phyloP scores from a whole-genome alignment of 2,888 invertebrate species.

The Liopterus haemorrhoidalis region DNA sequence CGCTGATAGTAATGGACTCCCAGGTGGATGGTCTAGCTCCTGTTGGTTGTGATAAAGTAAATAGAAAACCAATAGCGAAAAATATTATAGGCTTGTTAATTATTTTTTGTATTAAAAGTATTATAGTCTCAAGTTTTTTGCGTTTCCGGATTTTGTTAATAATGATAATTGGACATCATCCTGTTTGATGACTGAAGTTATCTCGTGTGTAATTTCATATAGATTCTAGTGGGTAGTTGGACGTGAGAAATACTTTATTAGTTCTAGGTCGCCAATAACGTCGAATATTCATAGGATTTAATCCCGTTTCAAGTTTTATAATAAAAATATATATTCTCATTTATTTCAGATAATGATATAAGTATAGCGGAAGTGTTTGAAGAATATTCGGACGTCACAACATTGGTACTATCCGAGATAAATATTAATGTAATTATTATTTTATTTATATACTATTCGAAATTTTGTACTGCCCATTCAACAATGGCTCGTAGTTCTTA shows the following conservation, averaged over 20 bases:
- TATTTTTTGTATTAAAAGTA: not conserved
- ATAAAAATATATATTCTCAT: not conserved
- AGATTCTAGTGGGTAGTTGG: no score
- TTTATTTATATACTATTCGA: no score
- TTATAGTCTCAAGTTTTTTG: not conserved
- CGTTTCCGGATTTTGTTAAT: not conserved
- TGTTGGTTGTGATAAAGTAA: not conserved
- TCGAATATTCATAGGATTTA: not conserved
- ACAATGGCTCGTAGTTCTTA: no score
- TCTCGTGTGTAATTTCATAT: no score
- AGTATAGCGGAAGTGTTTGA: no score
- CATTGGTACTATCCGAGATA: no score
- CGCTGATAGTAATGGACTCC: not conserved
- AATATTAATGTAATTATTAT: no score
- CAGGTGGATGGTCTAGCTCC: not conserved
- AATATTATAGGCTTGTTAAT: not conserved
- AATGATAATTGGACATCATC: not conserved
- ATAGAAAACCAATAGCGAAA: not conserved
- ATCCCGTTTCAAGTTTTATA: not conserved
- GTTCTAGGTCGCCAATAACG: not conserved
- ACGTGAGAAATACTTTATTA: no score
- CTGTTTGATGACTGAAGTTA: no score
- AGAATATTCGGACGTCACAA: no score
- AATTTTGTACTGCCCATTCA: no score
- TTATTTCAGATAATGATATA: no score